Conservation (phyloP, 1,140 invertebrate genomes). For the Agrilus planipennis region DNA sequence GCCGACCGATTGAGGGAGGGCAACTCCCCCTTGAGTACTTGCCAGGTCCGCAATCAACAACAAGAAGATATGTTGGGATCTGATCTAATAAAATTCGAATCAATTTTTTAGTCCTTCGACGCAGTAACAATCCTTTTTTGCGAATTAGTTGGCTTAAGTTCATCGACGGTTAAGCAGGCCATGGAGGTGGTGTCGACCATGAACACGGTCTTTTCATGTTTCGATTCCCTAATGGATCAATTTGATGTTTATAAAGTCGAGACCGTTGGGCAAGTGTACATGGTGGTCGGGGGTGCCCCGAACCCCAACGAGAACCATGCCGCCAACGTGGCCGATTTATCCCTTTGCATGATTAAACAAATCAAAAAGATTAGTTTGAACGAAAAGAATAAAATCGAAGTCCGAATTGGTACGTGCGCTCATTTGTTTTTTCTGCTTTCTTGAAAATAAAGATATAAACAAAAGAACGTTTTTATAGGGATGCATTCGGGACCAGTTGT, state of each 20-base stretch:
- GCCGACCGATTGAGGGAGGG: slow-evolving; percentile 56
- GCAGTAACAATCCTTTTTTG: slow-evolving; percentile 48
- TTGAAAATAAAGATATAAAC: neutral
- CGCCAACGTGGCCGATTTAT: slow-evolving; percentile 62
- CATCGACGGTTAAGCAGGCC: slow-evolving; percentile 54
- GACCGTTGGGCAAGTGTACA: slow-evolving; percentile 76
- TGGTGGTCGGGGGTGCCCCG: slow-evolving; percentile 76
- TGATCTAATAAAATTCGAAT: too few relatives aligned
- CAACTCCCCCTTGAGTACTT: slow-evolving; percentile 60
- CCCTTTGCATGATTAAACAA: slow-evolving; percentile 50
- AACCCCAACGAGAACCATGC: slow-evolving; percentile 69
- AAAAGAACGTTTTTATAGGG: slow-evolving; percentile 26
- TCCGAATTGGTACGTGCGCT: slow-evolving; percentile 44
- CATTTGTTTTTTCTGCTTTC: too few relatives aligned
- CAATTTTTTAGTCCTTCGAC: slow-evolving; percentile 47
- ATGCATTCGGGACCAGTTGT: slow-evolving; percentile 45
- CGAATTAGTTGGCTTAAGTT: slow-evolving; percentile 46
- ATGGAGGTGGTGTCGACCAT: slow-evolving; percentile 72
- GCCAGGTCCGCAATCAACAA: slow-evolving; percentile 43
- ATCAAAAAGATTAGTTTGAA: slow-evolving; percentile 41
- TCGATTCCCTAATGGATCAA: slow-evolving; percentile 65
- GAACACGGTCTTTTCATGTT: slow-evolving; percentile 71
- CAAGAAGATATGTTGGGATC: too few relatives aligned
- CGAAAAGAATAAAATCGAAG: slow-evolving; percentile 40
- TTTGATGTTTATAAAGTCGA: slow-evolving; percentile 79